Percentiles rank a stretch among this genome's conserved stretches.
These are phyloP conservation scores for Melanostigma gelatinosum DNA, from an alignment of 2,113 vertebrate species.

Conservation along the genomic window DNA sequence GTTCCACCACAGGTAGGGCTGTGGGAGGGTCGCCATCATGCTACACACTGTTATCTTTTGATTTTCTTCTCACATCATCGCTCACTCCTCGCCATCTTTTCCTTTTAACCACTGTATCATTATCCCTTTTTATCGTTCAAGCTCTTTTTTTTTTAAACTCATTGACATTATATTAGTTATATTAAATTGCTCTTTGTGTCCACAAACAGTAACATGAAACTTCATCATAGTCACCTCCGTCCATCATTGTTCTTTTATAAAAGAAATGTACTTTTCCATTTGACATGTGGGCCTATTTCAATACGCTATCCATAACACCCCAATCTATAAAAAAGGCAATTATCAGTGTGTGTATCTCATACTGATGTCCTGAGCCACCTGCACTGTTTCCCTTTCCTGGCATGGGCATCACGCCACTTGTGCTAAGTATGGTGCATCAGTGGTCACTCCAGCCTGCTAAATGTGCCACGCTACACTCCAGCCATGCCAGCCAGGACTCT, in stretches of 20 bases:
- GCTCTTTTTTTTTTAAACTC: neutral
- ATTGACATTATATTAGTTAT: neutral
- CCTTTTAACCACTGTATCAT: conserved; percentile 20
- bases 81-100: conserved; percentile 32
- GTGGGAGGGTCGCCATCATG: conserved; percentile 65
- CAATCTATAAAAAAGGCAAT: neutral
- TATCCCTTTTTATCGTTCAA: neutral
- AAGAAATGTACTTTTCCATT: neutral
- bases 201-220: neutral
- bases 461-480: conserved; percentile 51
- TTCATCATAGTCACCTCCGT: neutral
- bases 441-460: conserved; percentile 70
- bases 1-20: conserved; percentile 81
- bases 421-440: conserved; percentile 69
- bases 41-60: conserved; percentile 53
- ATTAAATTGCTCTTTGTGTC: neutral
- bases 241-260: neutral
- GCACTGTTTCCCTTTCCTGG: conserved; percentile 26
- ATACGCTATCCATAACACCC: neutral
- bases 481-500: conserved; percentile 56
- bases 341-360: neutral
- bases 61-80: conserved; percentile 38
- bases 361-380: conserved; percentile 13
- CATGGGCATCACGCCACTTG: conserved; percentile 19
- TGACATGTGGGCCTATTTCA: neutral